Conservation (phyloP, 2,113 vertebrate genomes). For the Sapayoa aenigma region DNA sequence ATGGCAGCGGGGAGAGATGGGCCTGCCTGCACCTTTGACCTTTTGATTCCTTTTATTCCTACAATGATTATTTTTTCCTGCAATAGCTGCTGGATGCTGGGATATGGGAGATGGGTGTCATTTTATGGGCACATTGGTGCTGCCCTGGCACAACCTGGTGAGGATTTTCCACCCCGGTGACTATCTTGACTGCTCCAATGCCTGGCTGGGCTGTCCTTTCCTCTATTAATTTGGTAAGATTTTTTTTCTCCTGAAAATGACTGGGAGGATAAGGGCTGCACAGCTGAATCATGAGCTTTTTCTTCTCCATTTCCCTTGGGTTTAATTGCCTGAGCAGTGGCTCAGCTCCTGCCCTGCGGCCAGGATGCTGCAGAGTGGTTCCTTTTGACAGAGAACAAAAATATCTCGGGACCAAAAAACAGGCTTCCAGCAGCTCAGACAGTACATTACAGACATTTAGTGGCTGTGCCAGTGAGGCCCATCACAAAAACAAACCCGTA, state of each 20-base stretch:
- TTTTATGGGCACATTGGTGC: accelerated
- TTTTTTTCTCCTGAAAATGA: neutral
- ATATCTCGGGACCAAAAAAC: neutral
- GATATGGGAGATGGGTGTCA: neutral
- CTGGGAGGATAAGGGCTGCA: neutral
- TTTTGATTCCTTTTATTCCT: neutral
- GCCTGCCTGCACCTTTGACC: neutral
- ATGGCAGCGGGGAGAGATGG: neutral
- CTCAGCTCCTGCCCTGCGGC: neutral
- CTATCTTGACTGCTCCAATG: neutral
- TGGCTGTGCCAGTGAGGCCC: neutral
- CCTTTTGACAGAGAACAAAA: neutral
- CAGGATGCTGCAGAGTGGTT: neutral
- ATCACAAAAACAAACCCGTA: neutral
- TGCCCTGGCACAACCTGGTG: neutral
- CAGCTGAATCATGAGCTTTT: neutral
- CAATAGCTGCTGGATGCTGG: neutral
- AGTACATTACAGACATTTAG: neutral
- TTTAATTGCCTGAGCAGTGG: neutral
- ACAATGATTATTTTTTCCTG: neutral
- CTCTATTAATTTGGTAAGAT: neutral
- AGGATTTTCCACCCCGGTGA: neutral
- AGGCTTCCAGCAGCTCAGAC: neutral
- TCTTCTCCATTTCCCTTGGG: neutral
- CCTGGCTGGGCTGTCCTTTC: neutral